phyloP scores from a whole-genome alignment of 1,140 invertebrate species.

The Ganaspis sp. region DNA sequence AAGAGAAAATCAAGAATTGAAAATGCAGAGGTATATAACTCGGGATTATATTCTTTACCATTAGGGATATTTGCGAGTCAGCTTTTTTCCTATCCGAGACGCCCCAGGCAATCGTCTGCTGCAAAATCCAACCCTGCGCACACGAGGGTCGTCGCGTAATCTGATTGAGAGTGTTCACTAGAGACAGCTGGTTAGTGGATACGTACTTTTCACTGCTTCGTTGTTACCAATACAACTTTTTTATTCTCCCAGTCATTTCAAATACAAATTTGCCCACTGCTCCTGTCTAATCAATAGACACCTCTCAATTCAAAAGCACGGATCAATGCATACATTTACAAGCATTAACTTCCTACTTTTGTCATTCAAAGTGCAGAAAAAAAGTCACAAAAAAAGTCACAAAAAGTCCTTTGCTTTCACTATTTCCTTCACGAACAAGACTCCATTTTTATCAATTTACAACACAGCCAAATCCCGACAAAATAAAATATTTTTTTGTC shows the following conservation, averaged over 20 bases:
- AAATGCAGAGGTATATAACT: background rate
- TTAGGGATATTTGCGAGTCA: slow-evolving; percentile 31
- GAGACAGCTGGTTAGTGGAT: slow-evolving; percentile 28
- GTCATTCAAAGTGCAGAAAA: too few relatives aligned
- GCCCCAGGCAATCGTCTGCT: slow-evolving; percentile 25
- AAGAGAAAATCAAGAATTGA: slow-evolving; percentile 12
- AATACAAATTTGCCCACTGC: slow-evolving; percentile 16
- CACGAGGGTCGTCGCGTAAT: slow-evolving; percentile 23
- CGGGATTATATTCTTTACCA: slow-evolving; percentile 23
- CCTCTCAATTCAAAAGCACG: background rate
- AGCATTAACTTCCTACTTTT: background rate
- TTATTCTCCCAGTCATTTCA: slow-evolving; percentile 4
- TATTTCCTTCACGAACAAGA: too few relatives aligned
- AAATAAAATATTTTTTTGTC: too few relatives aligned
- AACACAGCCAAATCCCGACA: too few relatives aligned
- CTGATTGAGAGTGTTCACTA: slow-evolving; percentile 23
- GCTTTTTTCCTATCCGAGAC: slow-evolving; percentile 25
- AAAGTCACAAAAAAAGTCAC: too few relatives aligned
- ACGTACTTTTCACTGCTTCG: slow-evolving; percentile 21
- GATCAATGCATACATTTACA: background rate
- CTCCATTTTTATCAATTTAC: too few relatives aligned
- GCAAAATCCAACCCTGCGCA: slow-evolving; percentile 23
- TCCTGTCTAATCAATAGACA: slow-evolving; percentile 11
- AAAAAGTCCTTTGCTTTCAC: too few relatives aligned
- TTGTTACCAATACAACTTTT: slow-evolving; percentile 23